Evolutionary conservation across 2,113 vertebrate genomes (phyloP).

Genomic region (Phrynosoma platyrhinos): DNA sequence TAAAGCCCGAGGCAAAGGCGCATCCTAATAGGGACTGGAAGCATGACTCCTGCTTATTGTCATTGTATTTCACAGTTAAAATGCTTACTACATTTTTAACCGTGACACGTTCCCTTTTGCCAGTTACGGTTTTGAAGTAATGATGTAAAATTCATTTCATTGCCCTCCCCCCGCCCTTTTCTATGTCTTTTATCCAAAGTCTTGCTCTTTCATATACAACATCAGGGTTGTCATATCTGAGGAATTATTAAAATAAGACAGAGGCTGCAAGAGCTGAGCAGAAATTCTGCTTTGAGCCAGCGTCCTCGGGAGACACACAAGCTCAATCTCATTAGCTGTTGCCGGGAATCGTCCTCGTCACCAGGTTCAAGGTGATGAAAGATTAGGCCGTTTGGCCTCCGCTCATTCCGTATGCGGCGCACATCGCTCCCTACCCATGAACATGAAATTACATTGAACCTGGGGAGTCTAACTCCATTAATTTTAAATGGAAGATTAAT

Average conservation of each 20-base stretch:
- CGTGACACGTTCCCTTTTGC: slow-evolving; percentile 83
- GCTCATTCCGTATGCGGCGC: slow-evolving; percentile 93
- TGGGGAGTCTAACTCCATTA: slow-evolving; percentile 99
- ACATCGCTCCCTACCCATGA: slow-evolving; percentile 90
- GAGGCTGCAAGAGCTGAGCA: slow-evolving; percentile 80
- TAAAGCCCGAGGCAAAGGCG: slow-evolving; percentile 63
- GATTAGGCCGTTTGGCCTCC: slow-evolving; percentile 95
- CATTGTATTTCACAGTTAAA: slow-evolving; percentile 75
- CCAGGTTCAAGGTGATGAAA: slow-evolving; percentile 99
- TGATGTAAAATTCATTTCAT: slow-evolving; percentile 93
- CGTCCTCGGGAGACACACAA: slow-evolving; percentile 86
- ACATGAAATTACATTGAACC: slow-evolving; percentile 99
- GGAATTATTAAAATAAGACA: slow-evolving; percentile 89
- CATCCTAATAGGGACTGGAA: slow-evolving; percentile 82
- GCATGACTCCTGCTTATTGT: slow-evolving; percentile 75
- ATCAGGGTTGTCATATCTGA: slow-evolving; percentile 89
- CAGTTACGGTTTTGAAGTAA: slow-evolving; percentile 87
- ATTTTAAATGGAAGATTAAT: slow-evolving; percentile 99
- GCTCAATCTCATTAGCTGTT: slow-evolving; percentile 97
- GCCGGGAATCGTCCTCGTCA: slow-evolving; percentile 95
- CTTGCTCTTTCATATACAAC: slow-evolving; percentile 85
- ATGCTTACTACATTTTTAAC: slow-evolving; percentile 83
- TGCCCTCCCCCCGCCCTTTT: slow-evolving; percentile 72
- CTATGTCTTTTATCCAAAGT: slow-evolving; percentile 62
- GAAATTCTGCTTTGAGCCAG: slow-evolving; percentile 84